A percentile compares a stretch with the other conserved stretches of the same genome.
Conservation (phyloP, 2,888 invertebrate species). For the Ellobium chinense region DNA sequence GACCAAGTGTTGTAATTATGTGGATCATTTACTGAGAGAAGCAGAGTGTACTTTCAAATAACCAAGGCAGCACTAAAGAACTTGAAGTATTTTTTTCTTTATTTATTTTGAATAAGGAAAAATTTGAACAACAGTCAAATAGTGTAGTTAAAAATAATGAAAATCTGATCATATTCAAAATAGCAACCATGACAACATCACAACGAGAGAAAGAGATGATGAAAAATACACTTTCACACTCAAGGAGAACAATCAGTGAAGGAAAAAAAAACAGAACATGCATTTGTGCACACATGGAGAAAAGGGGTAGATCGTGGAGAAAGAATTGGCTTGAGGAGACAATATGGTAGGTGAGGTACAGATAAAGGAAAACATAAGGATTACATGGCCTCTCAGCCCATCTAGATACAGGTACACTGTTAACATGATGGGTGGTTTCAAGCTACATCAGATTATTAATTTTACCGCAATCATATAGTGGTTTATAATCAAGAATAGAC, state of each 20-base stretch:
- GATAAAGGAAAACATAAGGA: not conserved
- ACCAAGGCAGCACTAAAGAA: no score
- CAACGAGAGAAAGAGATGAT: conserved; percentile 35
- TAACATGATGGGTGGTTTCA: no score
- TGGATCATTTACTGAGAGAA: no score
- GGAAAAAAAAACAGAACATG: conserved; percentile 19
- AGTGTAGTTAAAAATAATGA: conserved; percentile 47
- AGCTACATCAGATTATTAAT: no score
- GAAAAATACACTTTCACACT: conserved; percentile 27
- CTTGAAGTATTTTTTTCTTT: conserved; percentile 14
- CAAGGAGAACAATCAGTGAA: not conserved
- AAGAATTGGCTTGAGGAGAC: no score
- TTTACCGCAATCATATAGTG: no score
- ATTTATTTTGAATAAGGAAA: conserved; percentile 45
- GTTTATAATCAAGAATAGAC: no score
- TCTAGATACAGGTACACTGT: no score
- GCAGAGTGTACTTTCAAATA: no score
- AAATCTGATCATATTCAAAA: conserved; percentile 45
- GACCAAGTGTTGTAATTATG: no score
- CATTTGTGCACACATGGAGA: conserved; percentile 31
- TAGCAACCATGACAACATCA: conserved; percentile 43
- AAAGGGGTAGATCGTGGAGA: not conserved
- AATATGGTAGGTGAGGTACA: not conserved
- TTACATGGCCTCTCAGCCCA: no score
- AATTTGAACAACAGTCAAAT: conserved; percentile 45